phyloP scores from a whole-genome alignment of 2,113 vertebrate genomes.

The Australoheros scitulus region DNA sequence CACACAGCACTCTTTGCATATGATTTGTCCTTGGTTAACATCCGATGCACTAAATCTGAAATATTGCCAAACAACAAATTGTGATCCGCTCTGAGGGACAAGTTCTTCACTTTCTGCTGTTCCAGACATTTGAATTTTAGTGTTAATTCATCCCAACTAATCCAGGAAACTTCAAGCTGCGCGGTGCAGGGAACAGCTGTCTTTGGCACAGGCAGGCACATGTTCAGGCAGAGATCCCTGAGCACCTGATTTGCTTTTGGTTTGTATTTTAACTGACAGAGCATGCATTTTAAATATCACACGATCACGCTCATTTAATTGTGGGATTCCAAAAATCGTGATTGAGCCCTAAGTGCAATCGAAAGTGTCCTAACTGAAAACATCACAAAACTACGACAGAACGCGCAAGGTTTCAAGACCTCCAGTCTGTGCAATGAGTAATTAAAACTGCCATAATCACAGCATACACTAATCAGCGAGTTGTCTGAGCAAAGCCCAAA shows the following conservation, averaged over 20 bases:
- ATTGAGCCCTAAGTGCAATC: neutral
- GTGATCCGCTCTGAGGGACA: neutral
- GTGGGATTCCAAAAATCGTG: too few species aligned
- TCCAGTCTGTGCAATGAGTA: neutral
- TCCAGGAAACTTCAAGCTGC: neutral
- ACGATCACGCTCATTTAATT: too few species aligned
- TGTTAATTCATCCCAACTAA: neutral
- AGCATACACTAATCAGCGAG: neutral
- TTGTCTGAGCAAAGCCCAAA: neutral
- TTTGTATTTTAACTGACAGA: neutral
- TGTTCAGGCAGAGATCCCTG: neutral
- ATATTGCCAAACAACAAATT: neutral
- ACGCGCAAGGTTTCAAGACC: neutral
- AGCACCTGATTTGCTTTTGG: neutral
- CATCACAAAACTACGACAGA: too few species aligned
- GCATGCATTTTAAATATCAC: too few species aligned
- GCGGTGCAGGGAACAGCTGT: neutral
- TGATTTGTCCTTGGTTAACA: neutral
- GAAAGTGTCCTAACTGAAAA: neutral
- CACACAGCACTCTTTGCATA: neutral
- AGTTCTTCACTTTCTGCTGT: neutral
- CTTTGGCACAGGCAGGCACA: neutral
- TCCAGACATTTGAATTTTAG: neutral
- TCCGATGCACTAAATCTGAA: neutral
- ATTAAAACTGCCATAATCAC: neutral